Conservation (phyloP, 2,888 invertebrate species). For the Exocentrus adspersus region DNA sequence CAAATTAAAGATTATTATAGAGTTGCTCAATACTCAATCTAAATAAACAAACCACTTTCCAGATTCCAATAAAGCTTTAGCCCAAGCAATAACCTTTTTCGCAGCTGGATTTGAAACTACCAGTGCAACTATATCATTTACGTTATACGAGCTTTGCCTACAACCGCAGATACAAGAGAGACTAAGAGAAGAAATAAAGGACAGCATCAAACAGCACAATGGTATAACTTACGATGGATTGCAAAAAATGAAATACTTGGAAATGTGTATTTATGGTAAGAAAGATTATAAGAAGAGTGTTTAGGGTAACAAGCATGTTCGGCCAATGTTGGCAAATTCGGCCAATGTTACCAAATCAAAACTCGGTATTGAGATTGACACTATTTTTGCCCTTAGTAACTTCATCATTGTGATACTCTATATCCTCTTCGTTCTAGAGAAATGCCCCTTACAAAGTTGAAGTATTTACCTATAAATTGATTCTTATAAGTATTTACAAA, state of each 20-base stretch:
- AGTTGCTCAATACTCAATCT: background rate
- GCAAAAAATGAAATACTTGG: slow-evolving; percentile 67
- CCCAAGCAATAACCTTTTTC: slow-evolving; percentile 61
- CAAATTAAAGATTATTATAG: background rate
- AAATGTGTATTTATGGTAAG: slow-evolving; percentile 34
- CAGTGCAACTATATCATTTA: slow-evolving; percentile 68
- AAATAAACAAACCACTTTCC: slow-evolving; percentile 1
- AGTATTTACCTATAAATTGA: too few species aligned
- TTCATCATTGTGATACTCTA: too few species aligned
- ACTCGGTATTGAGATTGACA: too few species aligned
- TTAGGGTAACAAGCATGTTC: too few species aligned
- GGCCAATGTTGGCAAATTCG: too few species aligned
- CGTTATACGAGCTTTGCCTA: slow-evolving; percentile 67
- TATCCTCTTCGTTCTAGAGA: too few species aligned
- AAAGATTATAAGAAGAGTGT: too few species aligned
- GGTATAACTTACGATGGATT: slow-evolving; percentile 66
- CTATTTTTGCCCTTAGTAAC: too few species aligned
- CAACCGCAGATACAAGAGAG: slow-evolving; percentile 66
- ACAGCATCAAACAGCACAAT: slow-evolving; percentile 57
- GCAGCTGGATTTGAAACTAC: slow-evolving; percentile 72
- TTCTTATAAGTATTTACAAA: too few species aligned
- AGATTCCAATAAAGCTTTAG: slow-evolving; percentile 35
- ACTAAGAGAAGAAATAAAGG: slow-evolving; percentile 64
- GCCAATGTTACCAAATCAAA: too few species aligned
- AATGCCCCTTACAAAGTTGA: too few species aligned